Evolutionary conservation across 2,113 vertebrate species (phyloP).

Genomic region (Dromas ardeola): DNA sequence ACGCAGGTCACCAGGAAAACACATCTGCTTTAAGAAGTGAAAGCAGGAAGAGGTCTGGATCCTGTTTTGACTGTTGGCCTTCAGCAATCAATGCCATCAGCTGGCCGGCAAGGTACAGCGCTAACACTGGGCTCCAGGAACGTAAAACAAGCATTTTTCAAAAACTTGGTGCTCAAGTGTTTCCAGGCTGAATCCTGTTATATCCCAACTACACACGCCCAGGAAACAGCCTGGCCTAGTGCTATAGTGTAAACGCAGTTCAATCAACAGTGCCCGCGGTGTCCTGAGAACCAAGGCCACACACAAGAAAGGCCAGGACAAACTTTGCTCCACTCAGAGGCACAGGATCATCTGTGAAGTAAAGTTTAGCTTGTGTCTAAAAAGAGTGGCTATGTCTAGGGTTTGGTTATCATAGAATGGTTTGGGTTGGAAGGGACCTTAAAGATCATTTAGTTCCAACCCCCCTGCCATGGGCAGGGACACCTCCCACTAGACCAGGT

Average conservation of each 20-base stretch:
- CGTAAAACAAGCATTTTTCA: not conserved
- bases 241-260: not conserved
- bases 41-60: constrained; percentile 13
- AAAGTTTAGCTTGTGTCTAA: not conserved
- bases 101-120: not conserved
- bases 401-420: not conserved
- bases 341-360: not conserved
- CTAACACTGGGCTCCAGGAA: not conserved
- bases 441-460: no score
- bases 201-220: not conserved
- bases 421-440: no score
- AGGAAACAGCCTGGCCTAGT: not conserved
- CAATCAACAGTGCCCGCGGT: not conserved
- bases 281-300: not conserved
- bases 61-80: not conserved
- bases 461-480: no score
- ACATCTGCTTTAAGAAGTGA: not conserved
- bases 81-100: not conserved
- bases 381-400: accelerated
- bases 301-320: not conserved
- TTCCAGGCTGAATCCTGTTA: not conserved
- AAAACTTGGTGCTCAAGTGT: not conserved
- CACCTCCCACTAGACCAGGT: no score
- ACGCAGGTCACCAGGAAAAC: not conserved
- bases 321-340: not conserved